Percentiles rank a stretch among this genome's conserved stretches.
Evolutionary conservation across 2,797 vertebrate species (phyloP).

Genomic region (Gadopsis marmoratus): DNA sequence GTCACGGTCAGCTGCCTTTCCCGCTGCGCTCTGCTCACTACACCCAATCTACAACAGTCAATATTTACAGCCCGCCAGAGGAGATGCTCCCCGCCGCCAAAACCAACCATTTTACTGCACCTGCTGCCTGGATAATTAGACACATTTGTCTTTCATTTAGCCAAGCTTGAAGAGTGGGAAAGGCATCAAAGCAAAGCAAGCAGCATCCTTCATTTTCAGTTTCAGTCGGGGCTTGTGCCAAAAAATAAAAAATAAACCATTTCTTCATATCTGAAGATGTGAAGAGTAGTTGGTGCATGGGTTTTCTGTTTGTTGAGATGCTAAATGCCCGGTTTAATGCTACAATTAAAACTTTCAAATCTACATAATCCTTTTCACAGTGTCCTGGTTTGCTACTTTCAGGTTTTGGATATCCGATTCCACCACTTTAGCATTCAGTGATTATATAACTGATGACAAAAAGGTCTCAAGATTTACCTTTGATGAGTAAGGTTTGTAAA

Average conservation of each 20-base stretch:
- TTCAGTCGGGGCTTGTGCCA: conserved; percentile 43
- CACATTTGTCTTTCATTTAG: conserved; percentile 84
- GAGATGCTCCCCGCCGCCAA: conserved; percentile 71
- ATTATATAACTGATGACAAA: not conserved
- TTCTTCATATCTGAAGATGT: conserved; percentile 21
- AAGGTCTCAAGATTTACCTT: not conserved
- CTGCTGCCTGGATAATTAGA: conserved; percentile 82
- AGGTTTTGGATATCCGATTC: not conserved
- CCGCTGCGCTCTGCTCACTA: conserved; percentile 49
- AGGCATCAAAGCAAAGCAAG: conserved; percentile 59
- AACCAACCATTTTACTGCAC: conserved; percentile 78
- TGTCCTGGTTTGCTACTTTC: conserved; percentile 7
- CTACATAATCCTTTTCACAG: not conserved
- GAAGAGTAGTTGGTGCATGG: conserved; percentile 1
- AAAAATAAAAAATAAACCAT: conserved; percentile 19
- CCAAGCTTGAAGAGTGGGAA: conserved; percentile 74
- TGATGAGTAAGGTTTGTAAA: not conserved
- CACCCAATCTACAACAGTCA: conserved; percentile 76
- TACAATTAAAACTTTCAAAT: conserved; percentile 21
- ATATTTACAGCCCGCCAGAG: conserved; percentile 79
- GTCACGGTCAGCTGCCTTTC: conserved; percentile 65
- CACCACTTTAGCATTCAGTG: not conserved
- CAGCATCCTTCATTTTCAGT: conserved; percentile 50
- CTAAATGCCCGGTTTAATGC: conserved; percentile 2
- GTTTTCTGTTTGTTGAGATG: not conserved